phyloP scores from a whole-genome alignment of 2,797 vertebrate genomes.

The Mastacembelus armatus region DNA sequence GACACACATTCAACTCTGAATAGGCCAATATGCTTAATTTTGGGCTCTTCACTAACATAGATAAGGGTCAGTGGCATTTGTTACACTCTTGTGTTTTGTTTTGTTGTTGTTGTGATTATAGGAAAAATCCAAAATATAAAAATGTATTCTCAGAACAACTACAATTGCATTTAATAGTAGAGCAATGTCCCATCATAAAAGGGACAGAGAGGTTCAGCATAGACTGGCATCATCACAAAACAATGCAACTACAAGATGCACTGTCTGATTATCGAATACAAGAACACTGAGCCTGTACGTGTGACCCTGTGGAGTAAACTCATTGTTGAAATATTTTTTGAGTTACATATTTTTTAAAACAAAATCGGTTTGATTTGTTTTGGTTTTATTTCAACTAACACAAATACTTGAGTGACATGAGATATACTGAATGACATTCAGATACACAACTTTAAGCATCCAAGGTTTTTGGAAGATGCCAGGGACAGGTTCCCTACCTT shows the following conservation, averaged over 20 bases:
- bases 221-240: constrained; percentile 13
- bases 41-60: neutral
- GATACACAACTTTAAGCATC: too few species aligned
- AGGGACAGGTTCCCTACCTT: too few species aligned
- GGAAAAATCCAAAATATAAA: neutral
- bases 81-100: neutral
- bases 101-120: neutral
- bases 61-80: neutral
- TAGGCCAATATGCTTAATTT: neutral
- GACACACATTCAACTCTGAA: constrained; percentile 9
- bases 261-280: constrained; percentile 13
- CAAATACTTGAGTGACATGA: too few species aligned
- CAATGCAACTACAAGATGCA: constrained; percentile 10
- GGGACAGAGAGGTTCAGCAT: constrained; percentile 37
- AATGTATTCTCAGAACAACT: neutral
- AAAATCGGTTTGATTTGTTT: too few species aligned
- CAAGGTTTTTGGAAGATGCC: too few species aligned
- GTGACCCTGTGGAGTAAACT: constrained; percentile 7
- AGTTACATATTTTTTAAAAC: too few species aligned
- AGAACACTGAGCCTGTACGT: constrained; percentile 1
- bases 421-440: too few species aligned
- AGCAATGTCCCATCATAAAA: constrained; percentile 17
- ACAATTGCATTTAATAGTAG: constrained; percentile 1
- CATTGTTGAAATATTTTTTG: too few species aligned
- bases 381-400: too few species aligned